Evolutionary conservation across 2,113 vertebrate genomes (phyloP).

Genomic region (Regulus satrapa): DNA sequence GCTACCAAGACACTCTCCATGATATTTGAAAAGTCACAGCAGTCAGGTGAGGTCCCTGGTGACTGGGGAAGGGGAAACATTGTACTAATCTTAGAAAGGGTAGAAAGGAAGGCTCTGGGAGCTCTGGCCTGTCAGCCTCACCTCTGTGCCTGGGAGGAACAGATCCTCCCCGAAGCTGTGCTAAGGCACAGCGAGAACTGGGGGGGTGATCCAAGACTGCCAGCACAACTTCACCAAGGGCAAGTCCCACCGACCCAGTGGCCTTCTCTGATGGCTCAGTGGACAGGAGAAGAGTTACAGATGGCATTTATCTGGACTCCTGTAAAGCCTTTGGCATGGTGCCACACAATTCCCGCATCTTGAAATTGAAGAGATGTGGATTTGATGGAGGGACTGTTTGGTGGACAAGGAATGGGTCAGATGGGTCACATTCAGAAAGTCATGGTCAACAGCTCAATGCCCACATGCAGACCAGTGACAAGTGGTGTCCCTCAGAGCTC

Average conservation of each 20-base stretch:
- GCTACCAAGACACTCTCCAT: neutral
- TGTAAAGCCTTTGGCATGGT: neutral
- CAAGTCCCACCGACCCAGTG: neutral
- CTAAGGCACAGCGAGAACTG: neutral
- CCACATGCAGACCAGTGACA: neutral
- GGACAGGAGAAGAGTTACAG: neutral
- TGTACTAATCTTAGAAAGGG: neutral
- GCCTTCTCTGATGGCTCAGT: neutral
- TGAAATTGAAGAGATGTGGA: accelerated
- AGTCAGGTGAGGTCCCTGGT: neutral
- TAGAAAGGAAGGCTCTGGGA: neutral
- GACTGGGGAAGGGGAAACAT: neutral
- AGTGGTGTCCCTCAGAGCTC: neutral
- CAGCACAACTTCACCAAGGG: neutral
- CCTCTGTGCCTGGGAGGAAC: neutral
- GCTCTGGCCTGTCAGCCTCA: neutral
- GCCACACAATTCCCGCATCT: neutral
- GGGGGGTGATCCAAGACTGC: accelerated
- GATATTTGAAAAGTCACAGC: neutral
- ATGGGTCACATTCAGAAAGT: neutral
- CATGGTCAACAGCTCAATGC: neutral
- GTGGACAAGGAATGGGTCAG: neutral
- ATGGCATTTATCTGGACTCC: neutral
- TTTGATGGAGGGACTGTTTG: neutral
- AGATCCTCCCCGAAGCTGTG: too few relatives aligned